A percentile compares a stretch with the other conserved stretches of the same genome.
Conservation (phyloP, 2,113 vertebrate species). For the Eretmodus cyanostictus region DNA sequence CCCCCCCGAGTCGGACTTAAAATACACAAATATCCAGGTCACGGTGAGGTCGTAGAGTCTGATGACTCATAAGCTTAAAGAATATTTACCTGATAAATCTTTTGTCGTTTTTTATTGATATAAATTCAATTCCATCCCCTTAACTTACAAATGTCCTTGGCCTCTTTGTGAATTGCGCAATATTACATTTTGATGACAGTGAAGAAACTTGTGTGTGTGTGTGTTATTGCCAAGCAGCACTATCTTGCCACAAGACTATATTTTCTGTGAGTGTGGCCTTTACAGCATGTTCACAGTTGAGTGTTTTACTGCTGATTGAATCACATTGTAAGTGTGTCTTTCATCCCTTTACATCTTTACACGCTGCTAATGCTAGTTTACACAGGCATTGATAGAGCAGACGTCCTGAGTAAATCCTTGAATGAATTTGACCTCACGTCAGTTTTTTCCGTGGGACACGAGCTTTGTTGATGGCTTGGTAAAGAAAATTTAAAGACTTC, state of each 20-base stretch:
- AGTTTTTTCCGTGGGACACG: neutral
- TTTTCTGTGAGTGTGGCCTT: slow-evolving; percentile 22
- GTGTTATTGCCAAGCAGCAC: neutral
- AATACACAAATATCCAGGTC: neutral
- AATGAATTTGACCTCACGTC: neutral
- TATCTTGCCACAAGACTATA: neutral
- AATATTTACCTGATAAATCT: neutral
- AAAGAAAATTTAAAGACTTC: neutral
- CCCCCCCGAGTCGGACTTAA: neutral
- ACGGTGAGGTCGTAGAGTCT: neutral
- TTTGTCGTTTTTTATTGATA: neutral
- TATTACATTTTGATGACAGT: slow-evolving; percentile 3
- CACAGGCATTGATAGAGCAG: neutral
- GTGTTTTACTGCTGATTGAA: slow-evolving; percentile 58
- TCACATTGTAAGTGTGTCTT: neutral
- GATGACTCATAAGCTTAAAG: neutral
- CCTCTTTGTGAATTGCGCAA: neutral
- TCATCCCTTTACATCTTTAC: neutral
- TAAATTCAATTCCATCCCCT: neutral
- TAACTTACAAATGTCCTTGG: neutral
- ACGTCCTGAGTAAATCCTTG: neutral
- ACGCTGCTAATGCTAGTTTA: neutral
- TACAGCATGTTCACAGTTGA: slow-evolving; percentile 2
- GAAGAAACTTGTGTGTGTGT: neutral
- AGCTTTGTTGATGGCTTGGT: neutral